Evolutionary conservation across 2,888 invertebrate genomes (phyloP).

Genomic region (Fissipunctia ypsillon): DNA sequence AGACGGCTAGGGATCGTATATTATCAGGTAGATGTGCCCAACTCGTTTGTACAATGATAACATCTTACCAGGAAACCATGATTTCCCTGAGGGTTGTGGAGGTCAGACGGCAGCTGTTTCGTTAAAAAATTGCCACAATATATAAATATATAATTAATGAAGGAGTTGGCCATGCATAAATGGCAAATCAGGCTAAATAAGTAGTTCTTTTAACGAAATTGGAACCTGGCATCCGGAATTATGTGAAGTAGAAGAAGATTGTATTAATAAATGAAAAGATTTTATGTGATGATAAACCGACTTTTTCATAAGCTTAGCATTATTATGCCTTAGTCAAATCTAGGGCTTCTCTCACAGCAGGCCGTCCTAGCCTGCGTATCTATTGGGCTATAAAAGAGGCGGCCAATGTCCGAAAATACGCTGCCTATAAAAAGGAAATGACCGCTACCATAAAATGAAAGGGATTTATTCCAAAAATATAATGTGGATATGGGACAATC

Average conservation of each 20-base stretch:
- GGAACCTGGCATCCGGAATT: not conserved
- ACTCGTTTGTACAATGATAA: conserved; percentile 49
- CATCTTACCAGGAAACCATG: conserved; percentile 54
- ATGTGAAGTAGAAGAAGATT: conserved; percentile 1
- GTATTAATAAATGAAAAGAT: conserved; percentile 21
- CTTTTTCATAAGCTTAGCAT: conserved; percentile 43
- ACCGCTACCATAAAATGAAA: conserved; percentile 46
- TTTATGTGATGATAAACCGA: not conserved
- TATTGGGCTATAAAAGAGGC: conserved; percentile 36
- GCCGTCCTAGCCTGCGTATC: conserved; percentile 8
- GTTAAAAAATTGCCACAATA: conserved; percentile 47
- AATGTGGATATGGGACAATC: conserved; percentile 4
- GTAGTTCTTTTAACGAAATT: conserved; percentile 25
- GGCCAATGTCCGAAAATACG: conserved; percentile 40
- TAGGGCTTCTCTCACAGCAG: conserved; percentile 14
- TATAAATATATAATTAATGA: conserved; percentile 49
- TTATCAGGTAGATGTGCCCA: conserved; percentile 48
- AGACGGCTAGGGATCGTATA: conserved; percentile 33
- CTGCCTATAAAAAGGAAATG: conserved; percentile 49
- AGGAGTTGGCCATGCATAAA: conserved; percentile 24
- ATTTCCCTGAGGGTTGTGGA: conserved; percentile 53
- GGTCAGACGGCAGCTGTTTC: conserved; percentile 44
- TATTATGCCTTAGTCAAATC: conserved; percentile 18
- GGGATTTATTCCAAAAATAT: conserved; percentile 38
- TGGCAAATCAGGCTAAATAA: conserved; percentile 1